Percentiles rank a stretch among this genome's conserved stretches.
phyloP scores from a whole-genome alignment of 2,888 invertebrate genomes.

The Watsonalla cultraria region DNA sequence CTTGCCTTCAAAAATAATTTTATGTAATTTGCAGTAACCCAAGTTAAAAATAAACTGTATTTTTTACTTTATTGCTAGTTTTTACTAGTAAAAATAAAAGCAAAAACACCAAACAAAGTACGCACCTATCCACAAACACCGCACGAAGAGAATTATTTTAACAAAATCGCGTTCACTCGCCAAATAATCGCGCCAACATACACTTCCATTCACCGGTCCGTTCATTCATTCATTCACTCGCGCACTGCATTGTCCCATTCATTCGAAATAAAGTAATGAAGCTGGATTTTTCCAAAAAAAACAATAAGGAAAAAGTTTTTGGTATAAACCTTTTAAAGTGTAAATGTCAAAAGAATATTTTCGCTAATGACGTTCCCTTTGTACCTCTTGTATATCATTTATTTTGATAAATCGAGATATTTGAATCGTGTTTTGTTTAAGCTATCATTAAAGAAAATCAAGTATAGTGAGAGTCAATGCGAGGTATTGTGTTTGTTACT shows the following conservation, averaged over 20 bases:
- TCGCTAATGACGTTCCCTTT: too few species aligned
- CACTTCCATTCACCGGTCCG: constrained; percentile 13
- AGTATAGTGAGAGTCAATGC: too few species aligned
- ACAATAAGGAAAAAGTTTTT: not conserved
- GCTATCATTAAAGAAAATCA: too few species aligned
- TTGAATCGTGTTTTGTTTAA: too few species aligned
- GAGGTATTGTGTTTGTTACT: too few species aligned
- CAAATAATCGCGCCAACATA: constrained; percentile 9
- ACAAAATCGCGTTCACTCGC: constrained; percentile 6
- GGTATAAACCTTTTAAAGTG: not conserved
- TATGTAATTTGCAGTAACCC: too few species aligned
- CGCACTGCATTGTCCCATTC: not conserved
- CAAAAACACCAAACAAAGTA: not conserved
- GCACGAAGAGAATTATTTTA: constrained; percentile 8
- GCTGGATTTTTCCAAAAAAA: not conserved
- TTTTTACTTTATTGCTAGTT: too few species aligned
- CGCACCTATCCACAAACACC: not conserved
- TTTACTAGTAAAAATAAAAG: too few species aligned
- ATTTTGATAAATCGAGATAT: too few species aligned
- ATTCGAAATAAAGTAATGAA: not conserved
- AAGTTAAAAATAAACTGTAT: too few species aligned
- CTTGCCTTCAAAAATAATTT: too few species aligned
- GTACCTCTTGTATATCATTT: too few species aligned
- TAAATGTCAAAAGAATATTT: not conserved
- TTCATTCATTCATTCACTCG: constrained; percentile 17